Evolutionary conservation across 2,888 invertebrate genomes (phyloP).

Genomic region (Celastrina argiolus): DNA sequence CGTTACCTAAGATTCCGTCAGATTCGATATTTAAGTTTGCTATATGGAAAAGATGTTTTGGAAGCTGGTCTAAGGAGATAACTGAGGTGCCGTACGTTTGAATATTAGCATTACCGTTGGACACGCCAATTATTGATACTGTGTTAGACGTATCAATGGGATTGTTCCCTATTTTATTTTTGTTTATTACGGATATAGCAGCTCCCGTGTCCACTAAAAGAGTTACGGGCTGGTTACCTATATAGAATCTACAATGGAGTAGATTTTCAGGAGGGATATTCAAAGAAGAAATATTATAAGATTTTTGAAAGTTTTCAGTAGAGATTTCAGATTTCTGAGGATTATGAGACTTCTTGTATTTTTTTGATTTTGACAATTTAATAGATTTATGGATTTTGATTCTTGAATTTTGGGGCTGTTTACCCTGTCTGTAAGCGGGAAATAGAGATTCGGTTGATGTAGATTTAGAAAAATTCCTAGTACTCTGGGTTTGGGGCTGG

Average conservation of each 20-base stretch:
- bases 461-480: too few relatives aligned
- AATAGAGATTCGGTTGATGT: not conserved
- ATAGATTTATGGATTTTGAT: not conserved
- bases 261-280: conserved; percentile 39
- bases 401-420: not conserved
- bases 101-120: conserved; percentile 31
- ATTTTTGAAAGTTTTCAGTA: conserved; percentile 25
- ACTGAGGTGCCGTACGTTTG: conserved; percentile 34
- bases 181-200: conserved; percentile 35
- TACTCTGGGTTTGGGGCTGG: too few relatives aligned
- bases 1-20: conserved; percentile 39
- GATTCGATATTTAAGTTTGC: conserved; percentile 36
- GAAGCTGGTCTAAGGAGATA: conserved; percentile 35
- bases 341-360: not conserved
- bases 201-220: conserved; percentile 38
- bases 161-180: conserved; percentile 32
- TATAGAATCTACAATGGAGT: conserved; percentile 36
- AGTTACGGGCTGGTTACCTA: conserved; percentile 34
- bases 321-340: conserved; percentile 19
- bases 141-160: conserved; percentile 30
- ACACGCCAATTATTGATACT: conserved; percentile 39
- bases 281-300: conserved; percentile 35
- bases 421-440: not conserved
- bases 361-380: not conserved
- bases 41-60: conserved; percentile 37